Conservation (phyloP, 2,797 vertebrate genomes). For the Enteromius viviparus region DNA sequence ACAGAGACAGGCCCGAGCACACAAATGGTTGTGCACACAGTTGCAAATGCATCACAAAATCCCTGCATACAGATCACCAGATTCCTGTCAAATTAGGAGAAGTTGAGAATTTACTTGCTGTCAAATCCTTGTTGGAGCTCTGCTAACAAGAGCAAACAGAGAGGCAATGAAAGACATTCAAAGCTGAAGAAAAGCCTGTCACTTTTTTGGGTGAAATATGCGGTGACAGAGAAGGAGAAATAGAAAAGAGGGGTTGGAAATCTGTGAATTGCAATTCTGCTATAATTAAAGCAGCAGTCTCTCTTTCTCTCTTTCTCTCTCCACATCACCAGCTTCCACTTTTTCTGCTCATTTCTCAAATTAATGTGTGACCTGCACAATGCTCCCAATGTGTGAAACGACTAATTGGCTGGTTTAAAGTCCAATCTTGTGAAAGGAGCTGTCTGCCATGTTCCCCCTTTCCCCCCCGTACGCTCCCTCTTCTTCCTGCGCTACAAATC, state of each 20-base stretch:
- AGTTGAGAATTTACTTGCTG: constrained; percentile 57
- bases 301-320: constrained; percentile 35
- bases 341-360: constrained; percentile 60
- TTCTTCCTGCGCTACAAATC: constrained; percentile 48
- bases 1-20: constrained; percentile 24
- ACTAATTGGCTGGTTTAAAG: constrained; percentile 64
- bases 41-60: constrained; percentile 25
- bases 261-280: constrained; percentile 50
- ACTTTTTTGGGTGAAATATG: constrained; percentile 45
- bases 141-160: constrained; percentile 52
- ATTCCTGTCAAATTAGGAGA: constrained; percentile 41
- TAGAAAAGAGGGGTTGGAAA: constrained; percentile 32
- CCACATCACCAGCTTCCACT: constrained; percentile 49
- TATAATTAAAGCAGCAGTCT: constrained; percentile 54
- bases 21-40: constrained; percentile 10
- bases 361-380: constrained; percentile 61
- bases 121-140: constrained; percentile 45
- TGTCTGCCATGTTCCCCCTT: constrained; percentile 43
- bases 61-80: constrained; percentile 21
- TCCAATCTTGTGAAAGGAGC: constrained; percentile 56
- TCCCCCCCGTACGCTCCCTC: not conserved
- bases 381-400: constrained; percentile 57
- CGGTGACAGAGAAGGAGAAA: constrained; percentile 28
- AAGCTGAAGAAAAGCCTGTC: constrained; percentile 47
- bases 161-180: constrained; percentile 43